Base-by-base conservation (phyloP, 2,113 vertebrate species). In the Callorhinus ursinus region DNA sequence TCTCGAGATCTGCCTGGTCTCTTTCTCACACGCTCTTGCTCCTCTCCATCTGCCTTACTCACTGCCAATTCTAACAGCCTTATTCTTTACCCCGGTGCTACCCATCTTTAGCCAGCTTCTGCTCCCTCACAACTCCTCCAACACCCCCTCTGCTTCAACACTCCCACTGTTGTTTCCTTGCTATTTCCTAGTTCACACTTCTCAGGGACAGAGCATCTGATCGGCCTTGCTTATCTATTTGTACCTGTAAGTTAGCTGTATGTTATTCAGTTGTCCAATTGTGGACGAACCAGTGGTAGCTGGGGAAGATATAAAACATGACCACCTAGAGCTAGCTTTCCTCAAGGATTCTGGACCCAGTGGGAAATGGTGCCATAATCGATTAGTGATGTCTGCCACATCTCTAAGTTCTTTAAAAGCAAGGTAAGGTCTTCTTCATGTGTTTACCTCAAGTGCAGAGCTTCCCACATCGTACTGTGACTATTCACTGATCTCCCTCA, bases 351-450 rank as follows among this genome's bases (percentile, higher is more conserved):
- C 85, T 84, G 16, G 88, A 57, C 61, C 39, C 90, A 74, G 63
- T 31, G n/a, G 61, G 88, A 94, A 88, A 63, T 4, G 42, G 80
- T 49, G 28, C 16, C 89, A 33, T 59, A 33, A 76, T 76, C 65
- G 67, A 36, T 36, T 22, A 71, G 88, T 49, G 31, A 89, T 42
- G 76, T 55, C 69, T 83, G 55, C 26, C 55, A 51, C n/a, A 61
- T 36, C 39, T 26, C 5, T 12, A 88, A 88, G 61, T 77, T 87
- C 88, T 96, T 90, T 88, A 84, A 95, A 89, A 51, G 51, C 55
- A 94, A 61, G 69, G 36, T 49, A 79, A 82, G 59, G 51, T 76
- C 46, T 33, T 97, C 83, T 74, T 76, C 57, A 5, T 13, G 11
- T n/a, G 55, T 65, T 81, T 80, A 69, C 31, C 63, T 55, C 39